phyloP scores from a whole-genome alignment of 2,797 vertebrate genomes.

The Diceros bicornis region DNA sequence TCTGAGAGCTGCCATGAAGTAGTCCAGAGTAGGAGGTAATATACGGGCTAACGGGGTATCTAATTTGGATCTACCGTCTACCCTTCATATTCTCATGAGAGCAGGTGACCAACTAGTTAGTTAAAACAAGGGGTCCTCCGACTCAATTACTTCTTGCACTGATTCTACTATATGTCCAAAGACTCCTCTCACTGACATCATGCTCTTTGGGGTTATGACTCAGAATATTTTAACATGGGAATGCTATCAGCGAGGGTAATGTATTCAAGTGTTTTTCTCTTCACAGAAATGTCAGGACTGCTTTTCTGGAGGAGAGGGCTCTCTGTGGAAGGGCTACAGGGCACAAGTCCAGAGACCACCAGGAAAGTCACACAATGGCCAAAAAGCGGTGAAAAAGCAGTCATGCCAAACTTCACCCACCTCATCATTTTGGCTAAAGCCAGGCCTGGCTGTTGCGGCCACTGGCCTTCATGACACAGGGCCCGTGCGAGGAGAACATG shows the following conservation, averaged over 20 bases:
- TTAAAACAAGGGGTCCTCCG: neutral
- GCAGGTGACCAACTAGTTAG: neutral
- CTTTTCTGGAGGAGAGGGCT: neutral
- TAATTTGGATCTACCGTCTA: neutral
- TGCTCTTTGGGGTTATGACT: neutral
- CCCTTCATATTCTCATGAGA: neutral
- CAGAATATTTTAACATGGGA: neutral
- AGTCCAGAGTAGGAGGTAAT: neutral
- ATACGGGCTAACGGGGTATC: neutral
- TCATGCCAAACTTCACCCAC: neutral
- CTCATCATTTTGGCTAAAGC: too few relatives aligned
- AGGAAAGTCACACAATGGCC: neutral
- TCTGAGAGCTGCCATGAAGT: neutral
- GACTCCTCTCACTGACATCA: neutral
- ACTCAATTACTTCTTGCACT: neutral
- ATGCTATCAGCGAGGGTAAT: neutral
- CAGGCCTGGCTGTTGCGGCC: neutral
- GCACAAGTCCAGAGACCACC: neutral
- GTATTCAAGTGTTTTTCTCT: neutral
- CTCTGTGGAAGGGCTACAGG: neutral
- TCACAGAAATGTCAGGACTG: neutral
- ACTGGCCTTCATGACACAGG: neutral
- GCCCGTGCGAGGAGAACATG: neutral
- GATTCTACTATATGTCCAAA: neutral
- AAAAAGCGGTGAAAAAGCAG: neutral